Percentiles rank a stretch among this genome's conserved stretches.
Conservation (phyloP, 2,888 invertebrate genomes). For the Apodemia zela region DNA sequence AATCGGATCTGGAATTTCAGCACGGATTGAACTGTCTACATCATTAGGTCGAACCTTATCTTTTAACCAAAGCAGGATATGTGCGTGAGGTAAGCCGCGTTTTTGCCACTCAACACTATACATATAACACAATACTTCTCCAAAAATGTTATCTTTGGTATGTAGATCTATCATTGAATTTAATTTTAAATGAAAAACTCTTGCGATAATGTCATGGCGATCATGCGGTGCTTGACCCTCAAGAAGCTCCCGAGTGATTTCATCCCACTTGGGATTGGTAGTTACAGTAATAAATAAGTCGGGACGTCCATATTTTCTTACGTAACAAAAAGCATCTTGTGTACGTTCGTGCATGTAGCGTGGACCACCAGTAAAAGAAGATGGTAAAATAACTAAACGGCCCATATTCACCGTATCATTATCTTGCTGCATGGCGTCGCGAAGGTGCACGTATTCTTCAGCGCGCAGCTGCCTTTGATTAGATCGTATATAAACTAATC, state of each 20-base stretch:
- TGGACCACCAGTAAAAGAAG: constrained; percentile 39
- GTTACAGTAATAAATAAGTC: constrained; percentile 36
- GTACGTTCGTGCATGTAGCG: constrained; percentile 39
- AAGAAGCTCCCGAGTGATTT: constrained; percentile 24
- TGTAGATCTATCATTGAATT: constrained; percentile 33
- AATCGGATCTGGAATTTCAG: constrained; percentile 25
- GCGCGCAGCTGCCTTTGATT: constrained; percentile 37
- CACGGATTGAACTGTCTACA: constrained; percentile 25
- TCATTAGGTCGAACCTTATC: constrained; percentile 20
- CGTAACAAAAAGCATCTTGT: constrained; percentile 40
- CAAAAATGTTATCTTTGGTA: constrained; percentile 35
- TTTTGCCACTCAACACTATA: constrained; percentile 25
- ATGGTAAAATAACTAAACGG: constrained; percentile 35
- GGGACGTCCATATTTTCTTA: constrained; percentile 33
- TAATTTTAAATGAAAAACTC: constrained; percentile 37
- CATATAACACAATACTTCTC: constrained; percentile 29
- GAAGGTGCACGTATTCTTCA: constrained; percentile 22
- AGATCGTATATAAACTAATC: constrained; percentile 38
- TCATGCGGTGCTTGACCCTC: constrained; percentile 32
- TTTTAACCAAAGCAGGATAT: constrained; percentile 22
- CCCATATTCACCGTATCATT: constrained; percentile 34
- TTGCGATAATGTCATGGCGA: constrained; percentile 40
- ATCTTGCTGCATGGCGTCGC: constrained; percentile 37
- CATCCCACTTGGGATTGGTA: constrained; percentile 26
- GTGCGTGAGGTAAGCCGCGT: no score